A percentile compares a stretch with the other conserved stretches of the same genome.
These are phyloP conservation scores for Holacanthus passer DNA, from an alignment of 2,113 vertebrate genomes.

Conservation along the genomic window DNA sequence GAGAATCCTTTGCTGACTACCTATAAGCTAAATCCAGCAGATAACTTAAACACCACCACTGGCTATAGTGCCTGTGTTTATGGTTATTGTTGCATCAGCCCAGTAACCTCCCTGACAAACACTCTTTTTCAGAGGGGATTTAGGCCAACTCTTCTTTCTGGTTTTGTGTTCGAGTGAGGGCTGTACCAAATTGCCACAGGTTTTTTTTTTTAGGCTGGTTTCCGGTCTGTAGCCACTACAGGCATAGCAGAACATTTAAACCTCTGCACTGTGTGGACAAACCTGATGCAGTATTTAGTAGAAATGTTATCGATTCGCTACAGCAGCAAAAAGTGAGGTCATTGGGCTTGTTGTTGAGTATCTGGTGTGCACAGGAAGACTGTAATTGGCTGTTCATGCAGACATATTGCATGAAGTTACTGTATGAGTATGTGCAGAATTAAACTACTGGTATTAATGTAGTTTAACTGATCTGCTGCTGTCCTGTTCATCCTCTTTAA, in stretches of 20 bases:
- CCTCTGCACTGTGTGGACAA: background rate
- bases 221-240: background rate
- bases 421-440: background rate
- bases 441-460: background rate
- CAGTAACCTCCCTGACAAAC: background rate
- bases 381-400: slow-evolving; percentile 4
- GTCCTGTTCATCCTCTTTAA: slow-evolving; percentile 5
- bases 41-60: slow-evolving; percentile 37
- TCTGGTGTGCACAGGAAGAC: background rate
- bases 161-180: background rate
- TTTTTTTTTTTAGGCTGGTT: background rate
- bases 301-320: slow-evolving; percentile 23
- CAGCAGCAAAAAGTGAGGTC: background rate
- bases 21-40: slow-evolving; percentile 25
- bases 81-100: slow-evolving; percentile 33
- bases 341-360: background rate
- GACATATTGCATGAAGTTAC: background rate
- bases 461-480: background rate
- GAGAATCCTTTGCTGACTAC: slow-evolving; percentile 9
- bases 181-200: background rate
- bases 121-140: background rate
- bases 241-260: slow-evolving; percentile 8
- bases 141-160: background rate
- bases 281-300: slow-evolving; percentile 18
- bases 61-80: slow-evolving; percentile 21